Conservation (phyloP, 2,113 vertebrate genomes). For the Cryptotis parvus region DNA sequence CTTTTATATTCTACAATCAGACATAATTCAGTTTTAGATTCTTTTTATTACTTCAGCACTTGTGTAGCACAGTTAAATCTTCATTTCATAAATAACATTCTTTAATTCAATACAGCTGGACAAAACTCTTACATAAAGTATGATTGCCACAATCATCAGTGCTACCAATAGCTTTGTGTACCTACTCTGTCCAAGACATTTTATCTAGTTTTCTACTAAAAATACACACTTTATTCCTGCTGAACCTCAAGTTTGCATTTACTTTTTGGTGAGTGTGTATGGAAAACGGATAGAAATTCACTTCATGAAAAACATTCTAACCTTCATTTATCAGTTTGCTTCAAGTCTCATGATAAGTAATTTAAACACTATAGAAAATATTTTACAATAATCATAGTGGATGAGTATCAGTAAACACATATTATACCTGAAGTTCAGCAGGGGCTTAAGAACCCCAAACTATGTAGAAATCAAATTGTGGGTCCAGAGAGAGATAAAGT, state of each 20-base stretch:
- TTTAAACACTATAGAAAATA: neutral
- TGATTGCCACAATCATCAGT: neutral
- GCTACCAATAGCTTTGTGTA: neutral
- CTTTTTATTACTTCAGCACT: neutral
- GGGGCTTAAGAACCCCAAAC: slow-evolving; percentile 32
- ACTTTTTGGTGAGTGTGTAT: neutral
- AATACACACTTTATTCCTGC: neutral
- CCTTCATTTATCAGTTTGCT: neutral
- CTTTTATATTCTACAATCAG: slow-evolving; percentile 16
- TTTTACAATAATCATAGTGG: neutral
- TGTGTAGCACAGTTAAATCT: neutral
- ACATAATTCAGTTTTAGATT: slow-evolving; percentile 42
- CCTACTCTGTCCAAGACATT: neutral
- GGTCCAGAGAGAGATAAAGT: no score
- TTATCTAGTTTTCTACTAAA: neutral
- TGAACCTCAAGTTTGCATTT: neutral
- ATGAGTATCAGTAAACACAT: neutral
- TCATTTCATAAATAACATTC: neutral
- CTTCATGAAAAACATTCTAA: slow-evolving; percentile 26
- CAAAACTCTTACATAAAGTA: neutral
- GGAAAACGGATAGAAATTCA: neutral
- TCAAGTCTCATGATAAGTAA: slow-evolving; percentile 1
- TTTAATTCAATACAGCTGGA: neutral
- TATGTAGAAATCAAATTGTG: neutral
- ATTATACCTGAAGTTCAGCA: neutral